Conservation (phyloP, 2,797 vertebrate species). For the Rhinoraja longicauda region DNA sequence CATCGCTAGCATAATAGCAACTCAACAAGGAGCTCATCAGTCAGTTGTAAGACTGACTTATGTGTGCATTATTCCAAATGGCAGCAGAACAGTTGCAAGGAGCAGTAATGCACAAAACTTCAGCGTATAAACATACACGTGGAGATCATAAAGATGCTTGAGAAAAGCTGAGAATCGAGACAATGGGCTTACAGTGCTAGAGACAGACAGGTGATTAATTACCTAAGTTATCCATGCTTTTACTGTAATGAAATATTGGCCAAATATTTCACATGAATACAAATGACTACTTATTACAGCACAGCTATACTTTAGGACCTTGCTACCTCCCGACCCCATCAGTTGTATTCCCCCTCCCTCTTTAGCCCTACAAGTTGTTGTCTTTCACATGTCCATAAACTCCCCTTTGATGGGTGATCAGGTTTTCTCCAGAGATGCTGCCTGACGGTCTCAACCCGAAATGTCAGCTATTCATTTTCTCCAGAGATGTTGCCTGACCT, state of each 20-base stretch:
- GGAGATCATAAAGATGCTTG: neutral
- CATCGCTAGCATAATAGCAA: neutral
- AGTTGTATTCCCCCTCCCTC: too few species aligned
- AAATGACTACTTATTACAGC: neutral
- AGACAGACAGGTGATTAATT: neutral
- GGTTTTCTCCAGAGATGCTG: too few species aligned
- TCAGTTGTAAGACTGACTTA: neutral
- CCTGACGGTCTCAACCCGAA: too few species aligned
- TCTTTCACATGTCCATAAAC: too few species aligned
- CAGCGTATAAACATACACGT: neutral
- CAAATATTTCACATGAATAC: neutral
- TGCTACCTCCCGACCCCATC: too few species aligned
- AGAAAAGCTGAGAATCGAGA: neutral
- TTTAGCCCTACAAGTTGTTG: too few species aligned
- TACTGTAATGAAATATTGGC: neutral
- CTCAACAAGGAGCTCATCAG: neutral
- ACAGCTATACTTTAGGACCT: too few species aligned
- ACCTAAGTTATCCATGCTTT: neutral
- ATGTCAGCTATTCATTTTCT: too few species aligned
- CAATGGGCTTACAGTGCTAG: neutral
- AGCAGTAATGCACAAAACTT: neutral
- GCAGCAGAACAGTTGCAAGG: neutral
- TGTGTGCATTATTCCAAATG: neutral
- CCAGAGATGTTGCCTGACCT: too few species aligned
- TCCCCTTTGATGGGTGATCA: too few species aligned